Evolutionary conservation across 2,113 vertebrate species (phyloP), one percentile per base, ranked within the genome.

Genomic region (Nannospalax galili): DNA sequence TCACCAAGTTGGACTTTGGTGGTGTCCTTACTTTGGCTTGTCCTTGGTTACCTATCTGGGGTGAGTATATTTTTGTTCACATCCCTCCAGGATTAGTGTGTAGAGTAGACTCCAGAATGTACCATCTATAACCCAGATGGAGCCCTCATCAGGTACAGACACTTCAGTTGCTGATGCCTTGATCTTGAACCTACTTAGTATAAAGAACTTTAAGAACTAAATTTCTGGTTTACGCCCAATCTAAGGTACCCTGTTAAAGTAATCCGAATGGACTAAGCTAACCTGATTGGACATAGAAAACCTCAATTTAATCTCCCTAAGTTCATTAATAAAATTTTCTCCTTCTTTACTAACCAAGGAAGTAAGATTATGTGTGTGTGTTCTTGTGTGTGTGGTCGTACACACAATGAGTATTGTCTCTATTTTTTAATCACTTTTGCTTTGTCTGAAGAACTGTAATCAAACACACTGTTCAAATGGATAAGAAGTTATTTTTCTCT

Each of bases 271-370:
- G 48, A 62, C 62, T 62, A 67, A 73, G 58, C n/a, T 40, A 56
- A 92, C 84, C 69, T 88, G 37, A 84, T 11, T 65, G 8, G 9
- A 52, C 16, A 45, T 26, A 58, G 40, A 80, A 70, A 77, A 77
- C 37, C 15, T 96, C 32, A 72, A 12, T 75, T 19, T 95, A 30
- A 93, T 40, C 11, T 67, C 35, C 48, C 15, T 88, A 45, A 93
- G 70, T 84, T 93, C 67, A 92, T 42, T 87, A 93, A 84, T 48
- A 65, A 79, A 90, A 81, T 22, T 9, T 12, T 84, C 20, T 79
- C 40, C 17, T 37, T 91, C 84, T 69, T 26, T 9, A 72, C 22
- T 37, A 67, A 35, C 19, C 30, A 48, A 58, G 88, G 11, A 96
- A 91, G 3, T 86, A 69, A 87, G n/a, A 67, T 77, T 73, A 52